Evolutionary conservation across 1,140 invertebrate species (phyloP), one percentile per base, ranked within the genome.

Genomic region (Araneus ventricosus): DNA sequence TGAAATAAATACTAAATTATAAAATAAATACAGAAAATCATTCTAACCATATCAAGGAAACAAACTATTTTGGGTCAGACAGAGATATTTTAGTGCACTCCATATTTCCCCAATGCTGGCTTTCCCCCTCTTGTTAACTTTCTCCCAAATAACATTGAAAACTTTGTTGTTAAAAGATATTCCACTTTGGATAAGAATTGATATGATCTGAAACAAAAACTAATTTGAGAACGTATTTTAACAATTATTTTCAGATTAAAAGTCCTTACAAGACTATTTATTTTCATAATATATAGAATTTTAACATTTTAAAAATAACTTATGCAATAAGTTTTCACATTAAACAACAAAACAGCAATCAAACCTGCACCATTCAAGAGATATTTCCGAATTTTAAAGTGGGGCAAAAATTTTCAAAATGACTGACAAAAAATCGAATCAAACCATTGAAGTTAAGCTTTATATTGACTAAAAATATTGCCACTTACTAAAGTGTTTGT

Each of bases 141-240:
- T 57, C 6, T 89, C 27, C 88, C 88, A 89, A 22, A 89, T 20
- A 5, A 27, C 20, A 52, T 59, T 41, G 27, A 89, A 80, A 8
- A 30, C 30, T 61, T 52, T 22, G 22, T 75, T 30, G 22, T 89
- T 59, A 57, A 89, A 52, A 37, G 1, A 52, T 52, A 89, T 89
- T 41, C 88, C 88, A 79, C 67, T 89, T 75, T n/a, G 75, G 7
- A 22, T 24, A 30, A 88, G 86, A 4, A 88, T 88, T 88, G 27
- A n/a, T 37, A 10, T n/a, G 22, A 88, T 88, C 86, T 88, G 20
- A 41, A 82, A 82, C 24, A 82, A 82, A 82, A 37, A 75, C 37
- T 14, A 37, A 75, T 4, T 75, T 20, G 59, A 61, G 20, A 61
- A 61, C 17, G 10, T 52, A 52, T 52, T 14, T 52, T 52, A 17